Percentiles rank a stretch among this genome's conserved stretches.
Conservation (phyloP, 2,797 vertebrate genomes). For the Amazona finschi region DNA sequence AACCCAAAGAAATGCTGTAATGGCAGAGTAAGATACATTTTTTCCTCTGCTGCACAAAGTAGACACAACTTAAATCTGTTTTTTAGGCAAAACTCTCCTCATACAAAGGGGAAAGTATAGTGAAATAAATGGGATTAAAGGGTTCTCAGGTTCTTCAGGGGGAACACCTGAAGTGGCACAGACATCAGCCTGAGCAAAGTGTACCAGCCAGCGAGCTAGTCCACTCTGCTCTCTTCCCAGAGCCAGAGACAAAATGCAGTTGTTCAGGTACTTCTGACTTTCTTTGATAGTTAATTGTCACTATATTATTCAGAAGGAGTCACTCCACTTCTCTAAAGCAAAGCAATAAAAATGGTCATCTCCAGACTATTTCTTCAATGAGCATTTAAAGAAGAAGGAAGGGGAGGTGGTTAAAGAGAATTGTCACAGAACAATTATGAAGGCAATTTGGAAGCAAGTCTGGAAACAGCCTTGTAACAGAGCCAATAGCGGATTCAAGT, state of each 20-base stretch:
- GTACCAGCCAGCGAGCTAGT: not conserved
- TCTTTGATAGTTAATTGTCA: not conserved
- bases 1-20: not conserved
- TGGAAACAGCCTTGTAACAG: conserved; percentile 50
- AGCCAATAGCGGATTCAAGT: conserved; percentile 28
- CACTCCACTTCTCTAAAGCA: not conserved
- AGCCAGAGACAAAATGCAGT: not conserved
- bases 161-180: not conserved
- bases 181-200: not conserved
- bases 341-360: not conserved
- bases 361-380: not conserved
- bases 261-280: not conserved
- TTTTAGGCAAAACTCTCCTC: not conserved
- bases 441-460: conserved; percentile 39
- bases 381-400: conserved; percentile 6
- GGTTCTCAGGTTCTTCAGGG: not conserved
- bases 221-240: not conserved
- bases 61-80: not conserved
- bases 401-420: not conserved
- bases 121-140: not conserved
- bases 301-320: not conserved
- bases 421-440: not conserved
- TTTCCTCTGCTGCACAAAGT: not conserved
- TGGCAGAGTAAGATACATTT: not conserved
- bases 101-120: not conserved